Evolutionary conservation across 2,113 vertebrate species (phyloP), one percentile per base, ranked within the genome.

Genomic region (Oryzias melastigma): DNA sequence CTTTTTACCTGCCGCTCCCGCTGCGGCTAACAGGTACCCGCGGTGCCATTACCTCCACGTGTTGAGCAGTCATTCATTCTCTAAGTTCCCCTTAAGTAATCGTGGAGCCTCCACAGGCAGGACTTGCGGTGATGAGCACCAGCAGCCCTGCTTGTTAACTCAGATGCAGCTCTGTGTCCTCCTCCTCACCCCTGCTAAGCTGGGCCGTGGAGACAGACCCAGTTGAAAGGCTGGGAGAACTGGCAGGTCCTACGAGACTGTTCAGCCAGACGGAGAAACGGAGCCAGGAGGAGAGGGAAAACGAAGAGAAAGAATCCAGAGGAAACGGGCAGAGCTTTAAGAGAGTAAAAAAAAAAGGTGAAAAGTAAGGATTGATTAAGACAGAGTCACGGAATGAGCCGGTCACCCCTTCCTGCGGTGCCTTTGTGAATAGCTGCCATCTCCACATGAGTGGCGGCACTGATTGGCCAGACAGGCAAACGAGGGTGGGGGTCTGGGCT

Each of bases 391-490:
- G 49, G 46, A 82, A 85, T 81, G 78, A 79, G 74, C 41, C 1
- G 25, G 19, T 65, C 42, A 48, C 62, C 80, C 27, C 71, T 71
- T 80, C 63, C 72, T 45, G 57, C 71, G 59, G 64, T 54, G 47
- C 65, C 65, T 53, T 58, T 61, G 71, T 66, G 86, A 65, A 80
- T 49, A 20, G 72, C 68, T 74, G 82, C 80, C 71, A 80, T 71
- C 64, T 60, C 66, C 52, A 52, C 22, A 64, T 67, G 75, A 73
- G 85, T 46, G 67, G 70, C 68, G 14, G 27, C 58, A 65, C 72
- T 85, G 82, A 84, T 86, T 83, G 87, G 53, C 65, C 68, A 65
- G 74, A 74, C 78, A 71, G 82, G 86, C 78, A 82, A 76, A 85
- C 82, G 10, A 35, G 35, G 80, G 75, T 47, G 51, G 60, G 47